These are phyloP conservation scores for Cyrtonyx montezumae DNA, from an alignment of 2,113 vertebrate species.

Conservation along the genomic window DNA sequence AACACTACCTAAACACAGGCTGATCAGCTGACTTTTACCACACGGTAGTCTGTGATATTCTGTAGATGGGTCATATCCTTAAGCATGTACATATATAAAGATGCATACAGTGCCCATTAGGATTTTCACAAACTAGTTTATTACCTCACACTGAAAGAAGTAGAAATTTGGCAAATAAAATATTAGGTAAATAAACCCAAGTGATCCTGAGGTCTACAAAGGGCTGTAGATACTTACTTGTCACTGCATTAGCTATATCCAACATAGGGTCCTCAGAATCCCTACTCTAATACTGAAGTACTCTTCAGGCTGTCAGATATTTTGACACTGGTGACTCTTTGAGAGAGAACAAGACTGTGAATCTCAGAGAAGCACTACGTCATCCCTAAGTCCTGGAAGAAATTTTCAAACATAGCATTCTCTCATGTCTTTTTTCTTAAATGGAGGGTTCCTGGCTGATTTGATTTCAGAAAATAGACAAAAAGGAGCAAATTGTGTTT, in stretches of 20 bases:
- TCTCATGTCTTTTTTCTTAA: background rate
- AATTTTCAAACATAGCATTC: background rate
- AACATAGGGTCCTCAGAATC: background rate
- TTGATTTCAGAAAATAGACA: background rate
- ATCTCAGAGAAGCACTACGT: background rate
- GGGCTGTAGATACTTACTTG: background rate
- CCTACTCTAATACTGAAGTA: background rate
- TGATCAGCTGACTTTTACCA: background rate
- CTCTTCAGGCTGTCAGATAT: background rate
- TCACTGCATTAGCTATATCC: background rate
- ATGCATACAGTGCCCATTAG: background rate
- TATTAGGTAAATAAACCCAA: background rate
- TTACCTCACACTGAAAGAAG: background rate
- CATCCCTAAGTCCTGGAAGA: background rate
- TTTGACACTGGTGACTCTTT: background rate
- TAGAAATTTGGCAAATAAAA: background rate
- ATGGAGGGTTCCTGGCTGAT: background rate
- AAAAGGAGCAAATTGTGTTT: background rate
- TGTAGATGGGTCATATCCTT: background rate
- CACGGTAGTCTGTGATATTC: background rate
- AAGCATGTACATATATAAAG: accelerated
- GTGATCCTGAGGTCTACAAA: background rate
- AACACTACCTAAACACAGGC: background rate
- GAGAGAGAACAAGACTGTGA: background rate
- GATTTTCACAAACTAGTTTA: background rate